Percentiles rank a stretch among this genome's conserved stretches.
Evolutionary conservation across 2,797 vertebrate genomes (phyloP).

Genomic region (Micrastur ruficollis): DNA sequence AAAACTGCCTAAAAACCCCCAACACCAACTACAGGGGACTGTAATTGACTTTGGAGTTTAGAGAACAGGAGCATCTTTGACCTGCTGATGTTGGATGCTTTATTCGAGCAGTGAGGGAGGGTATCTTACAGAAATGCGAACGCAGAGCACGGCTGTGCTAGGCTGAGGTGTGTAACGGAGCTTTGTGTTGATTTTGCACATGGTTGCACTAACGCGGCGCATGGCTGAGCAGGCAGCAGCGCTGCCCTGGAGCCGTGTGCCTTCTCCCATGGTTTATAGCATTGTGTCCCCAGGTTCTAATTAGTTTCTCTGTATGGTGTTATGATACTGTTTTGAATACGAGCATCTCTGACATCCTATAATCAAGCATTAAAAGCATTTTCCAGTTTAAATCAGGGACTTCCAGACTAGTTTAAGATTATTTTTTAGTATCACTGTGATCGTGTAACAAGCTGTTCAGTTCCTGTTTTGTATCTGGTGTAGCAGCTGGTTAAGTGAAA

Average conservation of each 20-base stretch:
- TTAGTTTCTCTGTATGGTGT: neutral
- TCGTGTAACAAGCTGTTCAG: neutral
- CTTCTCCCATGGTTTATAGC: accelerated
- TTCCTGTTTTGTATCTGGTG: neutral
- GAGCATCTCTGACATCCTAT: neutral
- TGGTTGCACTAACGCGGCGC: neutral
- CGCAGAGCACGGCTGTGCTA: accelerated
- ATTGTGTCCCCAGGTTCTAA: neutral
- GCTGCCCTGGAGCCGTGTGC: accelerated
- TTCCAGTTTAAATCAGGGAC: neutral
- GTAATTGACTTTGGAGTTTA: neutral
- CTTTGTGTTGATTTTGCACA: neutral
- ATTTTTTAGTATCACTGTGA: neutral
- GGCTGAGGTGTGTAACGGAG: neutral
- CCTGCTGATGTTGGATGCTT: neutral
- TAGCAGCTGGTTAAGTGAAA: neutral
- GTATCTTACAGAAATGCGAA: accelerated
- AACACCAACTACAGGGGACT: neutral
- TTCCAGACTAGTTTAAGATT: neutral
- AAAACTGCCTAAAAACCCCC: neutral
- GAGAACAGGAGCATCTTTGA: neutral
- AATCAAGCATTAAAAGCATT: neutral
- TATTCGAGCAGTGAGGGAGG: accelerated
- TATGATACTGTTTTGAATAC: neutral
- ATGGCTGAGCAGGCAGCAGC: neutral